Base-by-base conservation (phyloP, 2,113 vertebrate species). In the Proterorhinus semilunaris region DNA sequence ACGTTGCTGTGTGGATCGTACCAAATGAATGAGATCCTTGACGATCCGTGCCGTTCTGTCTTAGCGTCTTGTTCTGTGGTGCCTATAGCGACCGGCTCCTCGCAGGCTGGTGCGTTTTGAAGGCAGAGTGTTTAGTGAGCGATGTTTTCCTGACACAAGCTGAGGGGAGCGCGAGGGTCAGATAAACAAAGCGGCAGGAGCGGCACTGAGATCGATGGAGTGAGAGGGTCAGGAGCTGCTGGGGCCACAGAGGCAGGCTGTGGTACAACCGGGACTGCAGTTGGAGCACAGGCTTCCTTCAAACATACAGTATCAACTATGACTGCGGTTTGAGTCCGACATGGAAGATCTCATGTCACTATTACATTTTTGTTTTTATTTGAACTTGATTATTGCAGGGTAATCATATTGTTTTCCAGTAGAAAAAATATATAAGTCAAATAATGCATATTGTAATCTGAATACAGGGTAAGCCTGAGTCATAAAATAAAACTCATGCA, bases 161-260 rank as follows among this genome's bases (percentile, higher is more conserved):
- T 65, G n/a, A 42, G 63, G 63, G 51, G 27, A 6, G 66, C 69
- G 48, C 43, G 42, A 66, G 12, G 75, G 80, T 80, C 79, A 78
- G 80, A 83, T 50, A 83, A 84, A 86, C 80, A 84, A 71, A 80
- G 72, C 70, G 76, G 71, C 78, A 62, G 71, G 55, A 75, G 68
- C 16, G 54, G 54, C 68, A 66, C 52, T 69, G 36, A 70, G 71
- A 87, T 84, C 68, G 1, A 81, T 80, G 76, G 65, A 75, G 70
- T 51, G 47, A 54, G 50, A 66, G 5, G 51, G 78, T 67, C 76
- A 83, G 71, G 36, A 80, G 69, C 51, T 66, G 45, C 47, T 17
- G 42, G 80, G 69, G 65, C 10, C n/a, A 8, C 62, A 16, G 66
- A 69, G 68, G 67, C 62, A 17, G 65, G 57, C 46, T 53, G 4